phyloP scores from a whole-genome alignment of 35 echinoderm and acorn worm species.

The Amphiura filiformis region DNA sequence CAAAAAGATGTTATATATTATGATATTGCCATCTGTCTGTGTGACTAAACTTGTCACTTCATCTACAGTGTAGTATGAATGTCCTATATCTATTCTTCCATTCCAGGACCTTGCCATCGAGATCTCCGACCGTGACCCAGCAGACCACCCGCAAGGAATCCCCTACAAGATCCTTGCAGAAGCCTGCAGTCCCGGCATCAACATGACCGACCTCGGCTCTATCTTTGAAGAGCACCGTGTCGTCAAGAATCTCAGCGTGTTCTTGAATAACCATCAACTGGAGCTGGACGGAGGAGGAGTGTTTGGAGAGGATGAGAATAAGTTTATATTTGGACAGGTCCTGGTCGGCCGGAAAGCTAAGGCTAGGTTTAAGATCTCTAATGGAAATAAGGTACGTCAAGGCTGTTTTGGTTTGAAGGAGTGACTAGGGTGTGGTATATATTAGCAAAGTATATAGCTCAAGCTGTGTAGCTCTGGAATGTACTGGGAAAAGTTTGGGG shows the following conservation, averaged over 20 bases:
- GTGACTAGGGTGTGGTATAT: too few species aligned
- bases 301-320: conserved; percentile 96
- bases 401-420: too few species aligned
- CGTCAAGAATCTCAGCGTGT: conserved; percentile 95
- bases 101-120: conserved; percentile 89
- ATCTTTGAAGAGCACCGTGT: conserved; percentile 99
- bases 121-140: conserved; percentile 91
- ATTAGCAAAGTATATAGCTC: too few species aligned
- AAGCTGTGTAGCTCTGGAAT: too few species aligned
- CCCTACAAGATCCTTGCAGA: conserved; percentile 99
- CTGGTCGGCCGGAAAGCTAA: conserved; percentile 86
- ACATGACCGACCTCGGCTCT: conserved; percentile 73
- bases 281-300: conserved; percentile 94
- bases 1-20: too few species aligned
- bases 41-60: too few species aligned
- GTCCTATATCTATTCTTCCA: too few species aligned
- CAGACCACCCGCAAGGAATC: conserved; percentile 93
- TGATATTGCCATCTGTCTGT: too few species aligned
- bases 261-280: conserved; percentile 94
- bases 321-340: conserved; percentile 96
- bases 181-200: conserved; percentile 91
- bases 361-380: conserved; percentile 95
- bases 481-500: too few species aligned
- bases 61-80: too few species aligned
- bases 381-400: conserved; percentile 85